Evolutionary conservation across 1,140 invertebrate genomes (phyloP).

Genomic region (Ptiloglossa arizonensis): DNA sequence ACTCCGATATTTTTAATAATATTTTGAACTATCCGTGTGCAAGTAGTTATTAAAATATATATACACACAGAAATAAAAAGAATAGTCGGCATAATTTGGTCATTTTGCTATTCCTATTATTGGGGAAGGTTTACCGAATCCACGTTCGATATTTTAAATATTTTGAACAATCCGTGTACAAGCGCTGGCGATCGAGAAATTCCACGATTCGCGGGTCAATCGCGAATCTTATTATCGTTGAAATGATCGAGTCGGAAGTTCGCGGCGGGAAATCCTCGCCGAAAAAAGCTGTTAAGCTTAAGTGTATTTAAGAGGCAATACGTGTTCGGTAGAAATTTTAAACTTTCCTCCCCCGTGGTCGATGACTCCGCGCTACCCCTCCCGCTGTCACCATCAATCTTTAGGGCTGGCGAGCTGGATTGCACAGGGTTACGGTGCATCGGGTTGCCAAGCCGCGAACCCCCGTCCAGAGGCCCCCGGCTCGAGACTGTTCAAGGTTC

Average conservation of each 20-base stretch:
- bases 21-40: too few species aligned
- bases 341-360: constrained; percentile 63
- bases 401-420: constrained; percentile 49
- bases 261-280: constrained; percentile 14
- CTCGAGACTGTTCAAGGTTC: constrained; percentile 51
- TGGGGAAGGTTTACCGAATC: too few species aligned
- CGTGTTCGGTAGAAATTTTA: constrained; percentile 61
- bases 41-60: too few species aligned
- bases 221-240: not conserved
- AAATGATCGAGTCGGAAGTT: too few species aligned
- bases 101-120: too few species aligned
- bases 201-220: too few species aligned
- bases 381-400: constrained; percentile 75
- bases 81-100: too few species aligned
- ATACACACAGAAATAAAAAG: too few species aligned
- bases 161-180: too few species aligned
- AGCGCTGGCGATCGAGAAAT: too few species aligned
- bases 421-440: constrained; percentile 20
- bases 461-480: constrained; percentile 38
- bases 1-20: too few species aligned
- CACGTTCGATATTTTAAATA: too few species aligned
- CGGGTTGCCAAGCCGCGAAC: constrained; percentile 9
- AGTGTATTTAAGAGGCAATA: constrained; percentile 61
- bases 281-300: constrained; percentile 46
- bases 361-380: constrained; percentile 70